These are phyloP conservation scores for Heliconius nattereri DNA, from an alignment of 1,140 invertebrate genomes.

Conservation along the genomic window DNA sequence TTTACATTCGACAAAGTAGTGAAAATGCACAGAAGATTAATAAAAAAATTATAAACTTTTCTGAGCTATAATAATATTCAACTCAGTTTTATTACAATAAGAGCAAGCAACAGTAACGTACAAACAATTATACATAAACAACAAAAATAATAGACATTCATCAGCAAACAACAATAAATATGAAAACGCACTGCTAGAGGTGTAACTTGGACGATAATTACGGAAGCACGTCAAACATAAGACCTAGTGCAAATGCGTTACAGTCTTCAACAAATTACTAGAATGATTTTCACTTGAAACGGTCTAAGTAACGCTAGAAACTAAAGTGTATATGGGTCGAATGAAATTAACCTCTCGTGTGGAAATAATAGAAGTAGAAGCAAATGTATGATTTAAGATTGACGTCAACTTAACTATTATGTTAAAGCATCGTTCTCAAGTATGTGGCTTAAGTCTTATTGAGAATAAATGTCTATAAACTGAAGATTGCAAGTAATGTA, in stretches of 20 bases:
- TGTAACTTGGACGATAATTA: slow-evolving; percentile 24
- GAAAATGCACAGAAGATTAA: too few species aligned
- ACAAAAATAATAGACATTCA: not conserved
- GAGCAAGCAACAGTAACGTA: not conserved
- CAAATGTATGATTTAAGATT: slow-evolving; percentile 37
- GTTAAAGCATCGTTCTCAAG: too few species aligned
- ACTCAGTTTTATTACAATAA: not conserved
- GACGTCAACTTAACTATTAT: too few species aligned
- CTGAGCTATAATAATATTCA: too few species aligned
- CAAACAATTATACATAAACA: not conserved
- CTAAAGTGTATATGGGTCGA: slow-evolving; percentile 15
- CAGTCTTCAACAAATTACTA: slow-evolving; percentile 52
- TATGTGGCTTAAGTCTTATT: too few species aligned
- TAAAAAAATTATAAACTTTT: too few species aligned
- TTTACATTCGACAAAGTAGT: too few species aligned
- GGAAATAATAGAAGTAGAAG: slow-evolving; percentile 28
- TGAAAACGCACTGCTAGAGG: not conserved
- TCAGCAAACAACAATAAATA: slow-evolving; percentile 10
- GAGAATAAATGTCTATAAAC: too few species aligned
- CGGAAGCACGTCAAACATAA: slow-evolving; percentile 10
- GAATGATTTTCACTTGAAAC: slow-evolving; percentile 63
- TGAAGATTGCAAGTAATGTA: slow-evolving; percentile 24
- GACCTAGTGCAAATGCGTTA: slow-evolving; percentile 25
- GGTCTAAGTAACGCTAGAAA: slow-evolving; percentile 33
- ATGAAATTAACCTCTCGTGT: slow-evolving; percentile 25